Evolutionary conservation across 2,797 vertebrate species (phyloP), one percentile per base, ranked within the genome.

Genomic region (Lindbergichthys nudifrons): DNA sequence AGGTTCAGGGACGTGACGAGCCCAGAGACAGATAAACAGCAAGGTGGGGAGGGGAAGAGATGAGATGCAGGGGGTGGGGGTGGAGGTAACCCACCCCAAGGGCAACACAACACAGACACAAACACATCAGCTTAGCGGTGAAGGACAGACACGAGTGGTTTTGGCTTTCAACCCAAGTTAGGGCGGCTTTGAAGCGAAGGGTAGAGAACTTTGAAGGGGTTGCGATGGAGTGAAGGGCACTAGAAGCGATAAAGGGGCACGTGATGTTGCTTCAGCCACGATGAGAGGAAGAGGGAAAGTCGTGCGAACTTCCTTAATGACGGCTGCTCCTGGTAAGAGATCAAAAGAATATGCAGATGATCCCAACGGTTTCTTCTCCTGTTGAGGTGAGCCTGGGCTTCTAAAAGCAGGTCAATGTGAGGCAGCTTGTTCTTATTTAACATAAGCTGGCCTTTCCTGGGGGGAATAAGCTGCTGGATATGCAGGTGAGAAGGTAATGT

Each of bases 281-380:
- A 54, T 47, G 47, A 59, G 74, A 74, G 58, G 61, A 64, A 58
- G 75, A 72, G 45, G 52, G 30, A 61, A 47, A 21, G 39, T 70
- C 57, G 15, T 36, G 43, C 41, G 43, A 77, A 88, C 81, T 75
- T 88, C 79, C 76, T 87, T 92, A 92, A 92, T 90, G 89, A 90
- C 21, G 72, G 63, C 63, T 76, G 77, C 76, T 92, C 57, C 70
- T 15, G 64, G 45, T 21, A 65, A 4, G 0, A 89, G 84, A 93
- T 93, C 88, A 93, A 91, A 93, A 72, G 82, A 82, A 86, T 87
- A 91, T 89, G 88, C 76, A 90, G 88, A 92, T 88, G 66, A 87
- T 61, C 45, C 54, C 65, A 39, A 41, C 73, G 43, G 59, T 58
- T 26, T 86, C 79, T 79, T 85, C 82, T 78, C 70, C 70, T 70